phyloP scores from a whole-genome alignment of 1,140 invertebrate genomes.

The Drosophila mojavensis region DNA sequence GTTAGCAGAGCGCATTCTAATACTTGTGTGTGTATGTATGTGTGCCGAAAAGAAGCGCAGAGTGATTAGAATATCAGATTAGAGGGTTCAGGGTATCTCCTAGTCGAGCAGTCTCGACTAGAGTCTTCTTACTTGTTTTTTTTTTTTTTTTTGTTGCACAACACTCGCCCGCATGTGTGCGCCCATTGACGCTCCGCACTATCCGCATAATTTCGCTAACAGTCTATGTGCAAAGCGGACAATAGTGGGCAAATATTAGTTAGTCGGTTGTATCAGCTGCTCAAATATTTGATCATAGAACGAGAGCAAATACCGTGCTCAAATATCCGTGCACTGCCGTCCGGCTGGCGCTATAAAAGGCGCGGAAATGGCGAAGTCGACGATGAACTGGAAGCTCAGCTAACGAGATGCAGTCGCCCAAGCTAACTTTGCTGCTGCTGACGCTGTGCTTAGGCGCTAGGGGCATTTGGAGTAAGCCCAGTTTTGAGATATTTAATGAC shows the following conservation, averaged over 20 bases:
- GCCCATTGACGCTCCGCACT: too few relatives aligned
- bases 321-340: slow-evolving; percentile 14
- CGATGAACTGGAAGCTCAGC: slow-evolving; percentile 27
- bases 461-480: slow-evolving; percentile 30
- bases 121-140: too few relatives aligned
- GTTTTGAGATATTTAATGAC: slow-evolving; percentile 1
- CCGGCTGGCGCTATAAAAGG: slow-evolving; percentile 47
- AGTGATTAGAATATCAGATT: too few relatives aligned
- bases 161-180: slow-evolving; percentile 14
- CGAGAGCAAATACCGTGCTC: slow-evolving; percentile 34
- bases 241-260: slow-evolving; percentile 12
- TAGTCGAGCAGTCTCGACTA: too few relatives aligned
- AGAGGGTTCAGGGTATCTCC: too few relatives aligned
- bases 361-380: not conserved
- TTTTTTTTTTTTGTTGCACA: slow-evolving; percentile 15
- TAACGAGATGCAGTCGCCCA: slow-evolving; percentile 55
- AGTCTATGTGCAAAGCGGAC: slow-evolving; percentile 3
- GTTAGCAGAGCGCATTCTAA: too few relatives aligned
- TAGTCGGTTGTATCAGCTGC: slow-evolving; percentile 38
- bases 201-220: too few relatives aligned
- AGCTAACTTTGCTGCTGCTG: slow-evolving; percentile 50
- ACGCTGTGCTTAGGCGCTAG: slow-evolving; percentile 48
- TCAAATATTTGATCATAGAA: slow-evolving; percentile 63
- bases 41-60: too few relatives aligned
- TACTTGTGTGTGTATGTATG: too few relatives aligned